These are phyloP conservation scores for Zaprionus ornatus DNA, from an alignment of 1,140 invertebrate species.

Conservation along the genomic window DNA sequence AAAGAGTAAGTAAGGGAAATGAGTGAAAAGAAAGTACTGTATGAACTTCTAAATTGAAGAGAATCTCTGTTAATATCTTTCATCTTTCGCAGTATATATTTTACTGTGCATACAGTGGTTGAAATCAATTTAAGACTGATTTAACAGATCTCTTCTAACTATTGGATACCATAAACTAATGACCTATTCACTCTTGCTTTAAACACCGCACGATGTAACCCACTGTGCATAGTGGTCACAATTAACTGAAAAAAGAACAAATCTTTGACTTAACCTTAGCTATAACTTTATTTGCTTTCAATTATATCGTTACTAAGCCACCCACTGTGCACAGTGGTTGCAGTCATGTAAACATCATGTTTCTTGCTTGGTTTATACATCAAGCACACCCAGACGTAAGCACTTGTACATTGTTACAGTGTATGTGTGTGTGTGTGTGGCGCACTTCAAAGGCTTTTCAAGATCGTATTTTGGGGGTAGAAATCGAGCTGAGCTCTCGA, in stretches of 20 bases:
- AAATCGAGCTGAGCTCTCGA: neutral
- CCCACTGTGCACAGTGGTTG: conserved; percentile 45
- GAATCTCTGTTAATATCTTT: too few relatives aligned
- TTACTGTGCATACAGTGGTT: too few relatives aligned
- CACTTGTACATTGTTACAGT: neutral
- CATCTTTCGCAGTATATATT: too few relatives aligned
- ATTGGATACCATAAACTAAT: too few relatives aligned
- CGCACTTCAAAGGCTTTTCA: conserved; percentile 55
- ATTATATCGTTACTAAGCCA: neutral
- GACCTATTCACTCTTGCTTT: too few relatives aligned
- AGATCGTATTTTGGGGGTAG: neutral
- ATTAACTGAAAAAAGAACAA: neutral
- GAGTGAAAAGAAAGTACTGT: neutral
- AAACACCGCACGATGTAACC: neutral
- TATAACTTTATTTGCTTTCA: neutral
- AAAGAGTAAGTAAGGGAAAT: neutral
- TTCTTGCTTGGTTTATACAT: conserved; percentile 9
- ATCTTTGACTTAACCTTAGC: neutral
- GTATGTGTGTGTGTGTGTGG: conserved; percentile 23
- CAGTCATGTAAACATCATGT: neutral
- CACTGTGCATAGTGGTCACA: conserved; percentile 41
- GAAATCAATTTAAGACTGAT: too few relatives aligned
- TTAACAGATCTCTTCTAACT: too few relatives aligned
- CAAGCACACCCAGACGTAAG: conserved; percentile 1
- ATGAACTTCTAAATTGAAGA: too few relatives aligned